phyloP scores from a whole-genome alignment of 2,888 invertebrate species.

The Steromphala cineraria region DNA sequence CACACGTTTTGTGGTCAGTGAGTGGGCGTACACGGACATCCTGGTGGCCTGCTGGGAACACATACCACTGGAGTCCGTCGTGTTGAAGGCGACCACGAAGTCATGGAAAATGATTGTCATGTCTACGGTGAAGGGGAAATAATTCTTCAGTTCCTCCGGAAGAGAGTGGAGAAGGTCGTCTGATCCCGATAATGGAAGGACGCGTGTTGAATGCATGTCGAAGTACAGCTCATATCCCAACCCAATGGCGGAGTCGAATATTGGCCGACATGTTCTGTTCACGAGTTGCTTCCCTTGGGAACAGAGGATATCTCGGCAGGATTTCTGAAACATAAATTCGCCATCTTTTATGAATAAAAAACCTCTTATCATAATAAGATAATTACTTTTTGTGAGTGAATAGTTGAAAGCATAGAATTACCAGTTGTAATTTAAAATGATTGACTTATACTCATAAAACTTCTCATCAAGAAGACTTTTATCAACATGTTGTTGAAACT shows the following conservation, averaged over 20 bases:
- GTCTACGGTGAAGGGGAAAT: background rate
- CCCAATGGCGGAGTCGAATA: constrained; percentile 24
- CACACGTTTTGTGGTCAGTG: constrained; percentile 5
- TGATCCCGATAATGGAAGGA: constrained; percentile 18
- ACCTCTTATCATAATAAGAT: too few relatives aligned
- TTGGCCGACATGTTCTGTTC: constrained; percentile 23
- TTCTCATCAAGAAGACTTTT: too few relatives aligned
- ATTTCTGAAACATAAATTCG: constrained; percentile 26
- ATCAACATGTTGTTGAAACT: too few relatives aligned
- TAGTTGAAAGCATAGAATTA: too few relatives aligned
- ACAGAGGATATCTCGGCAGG: constrained; percentile 34
- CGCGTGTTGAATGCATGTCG: background rate
- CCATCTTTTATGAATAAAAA: background rate
- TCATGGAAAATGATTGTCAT: constrained; percentile 18
- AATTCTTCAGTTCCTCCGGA: constrained; percentile 31
- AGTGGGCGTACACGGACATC: constrained; percentile 28
- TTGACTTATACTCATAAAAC: too few relatives aligned
- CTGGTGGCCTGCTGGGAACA: constrained; percentile 27
- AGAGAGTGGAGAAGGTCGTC: constrained; percentile 33
- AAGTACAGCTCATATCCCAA: constrained; percentile 37
- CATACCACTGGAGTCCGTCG: constrained; percentile 26
- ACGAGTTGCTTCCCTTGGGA: constrained; percentile 30
- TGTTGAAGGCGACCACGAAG: constrained; percentile 36
- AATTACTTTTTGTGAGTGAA: too few relatives aligned
- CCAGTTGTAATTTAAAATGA: too few relatives aligned